Base-by-base conservation (phyloP, 2,888 invertebrate species). In the Drosophila fungiperda region DNA sequence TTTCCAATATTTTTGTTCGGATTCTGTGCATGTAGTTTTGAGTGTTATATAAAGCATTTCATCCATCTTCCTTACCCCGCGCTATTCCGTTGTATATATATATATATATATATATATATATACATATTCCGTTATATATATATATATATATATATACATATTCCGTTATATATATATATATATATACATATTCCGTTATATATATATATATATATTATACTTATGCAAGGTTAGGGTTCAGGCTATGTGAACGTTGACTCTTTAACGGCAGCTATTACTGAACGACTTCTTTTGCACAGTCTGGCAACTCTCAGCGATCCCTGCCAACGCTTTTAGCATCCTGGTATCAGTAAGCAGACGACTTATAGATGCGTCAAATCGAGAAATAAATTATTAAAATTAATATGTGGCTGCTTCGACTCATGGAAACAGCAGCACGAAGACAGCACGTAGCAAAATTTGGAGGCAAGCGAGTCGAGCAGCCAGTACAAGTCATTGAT, bases 151-250 rank as follows among this genome's bases (percentile, higher is more conserved):
- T 29, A 6, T 29, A 17, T 33, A 3, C 12, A n/a, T 50, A 12
- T 50, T n/a, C n/a, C n/a, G n/a, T n/a, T 23, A 45, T 20, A 52
- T 6, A 26, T 17, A 32, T 54, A 26, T 5, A 6, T 36, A 23
- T 36, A 26, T 17, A 23, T 35, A 2, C n/a, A n/a, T n/a, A n/a
- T n/a, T n/a, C n/a, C n/a, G n/a, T n/a, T 29, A 15, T 49, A 26
- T 29, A 6, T 29, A 17, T 33, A 3, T 23, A n/a, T 50, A 12
- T 50, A 52, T 53, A 33, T 40, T 40, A 12, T 36, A 57, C 68
- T 87, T 83, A 86, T 76, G 81, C 76, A 86, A 88, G 83, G 86
- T 88, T 84, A 88, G 83, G 88, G 88, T 83, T 88, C 62, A 72
- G 80, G 64, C 80, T 71, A 61, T 68, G 72, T 40, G 63, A 32